Conservation (phyloP, 35 echinoderm and acorn worm genomes). For the Patiria miniata region DNA sequence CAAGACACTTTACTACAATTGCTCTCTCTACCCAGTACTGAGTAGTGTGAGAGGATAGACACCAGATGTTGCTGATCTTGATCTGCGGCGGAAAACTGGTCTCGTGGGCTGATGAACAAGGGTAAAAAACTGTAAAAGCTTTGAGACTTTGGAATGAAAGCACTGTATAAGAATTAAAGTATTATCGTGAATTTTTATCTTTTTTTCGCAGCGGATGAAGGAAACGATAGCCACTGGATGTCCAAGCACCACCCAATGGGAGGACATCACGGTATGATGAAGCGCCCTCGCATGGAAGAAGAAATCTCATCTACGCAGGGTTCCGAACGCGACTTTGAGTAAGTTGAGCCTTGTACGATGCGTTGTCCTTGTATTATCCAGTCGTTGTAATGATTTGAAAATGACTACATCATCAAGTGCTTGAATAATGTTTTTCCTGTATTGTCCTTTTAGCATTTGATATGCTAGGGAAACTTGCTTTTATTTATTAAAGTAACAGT, state of each 20-base stretch:
- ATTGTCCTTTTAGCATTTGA: neutral
- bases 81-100: too few species aligned
- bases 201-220: neutral
- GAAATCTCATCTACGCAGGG: constrained; percentile 82
- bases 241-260: constrained; percentile 59
- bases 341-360: constrained; percentile 24
- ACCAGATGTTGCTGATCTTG: too few species aligned
- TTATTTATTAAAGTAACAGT: too few species aligned
- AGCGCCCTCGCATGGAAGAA: constrained; percentile 70
- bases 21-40: too few species aligned
- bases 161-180: too few species aligned
- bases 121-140: too few species aligned
- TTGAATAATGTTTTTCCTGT: neutral
- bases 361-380: neutral
- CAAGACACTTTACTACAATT: too few species aligned
- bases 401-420: neutral
- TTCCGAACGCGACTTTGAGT: constrained; percentile 97
- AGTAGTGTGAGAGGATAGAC: too few species aligned
- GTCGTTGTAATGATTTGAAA: neutral
- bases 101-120: too few species aligned
- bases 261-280: constrained; percentile 34
- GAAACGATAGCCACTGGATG: constrained; percentile 58
- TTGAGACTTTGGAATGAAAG: too few species aligned
- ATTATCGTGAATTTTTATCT: too few species aligned
- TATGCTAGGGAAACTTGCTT: too few species aligned